Conservation (phyloP, 1,140 invertebrate species). For the Ceratosolen solmsi region DNA sequence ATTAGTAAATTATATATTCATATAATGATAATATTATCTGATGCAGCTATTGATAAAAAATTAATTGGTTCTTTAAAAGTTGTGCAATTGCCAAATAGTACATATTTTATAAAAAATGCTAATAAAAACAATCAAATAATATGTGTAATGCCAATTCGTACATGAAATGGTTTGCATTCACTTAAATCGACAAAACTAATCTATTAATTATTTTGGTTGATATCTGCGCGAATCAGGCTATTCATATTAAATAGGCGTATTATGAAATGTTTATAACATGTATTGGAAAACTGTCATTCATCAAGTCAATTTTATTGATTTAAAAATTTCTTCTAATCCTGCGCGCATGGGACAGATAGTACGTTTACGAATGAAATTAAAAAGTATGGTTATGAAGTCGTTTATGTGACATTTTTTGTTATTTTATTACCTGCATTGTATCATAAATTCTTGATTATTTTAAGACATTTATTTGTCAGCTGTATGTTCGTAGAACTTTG, state of each 20-base stretch:
- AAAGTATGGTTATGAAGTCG: background rate
- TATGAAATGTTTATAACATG: background rate
- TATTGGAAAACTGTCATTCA: background rate
- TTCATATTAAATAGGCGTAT: background rate
- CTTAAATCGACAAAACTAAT: too few relatives aligned
- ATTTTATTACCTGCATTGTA: background rate
- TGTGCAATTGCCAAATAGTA: too few relatives aligned
- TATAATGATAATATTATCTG: too few relatives aligned
- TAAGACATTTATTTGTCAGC: background rate
- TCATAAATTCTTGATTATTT: background rate
- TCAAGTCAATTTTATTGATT: background rate
- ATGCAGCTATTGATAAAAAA: too few relatives aligned
- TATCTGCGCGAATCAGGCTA: background rate
- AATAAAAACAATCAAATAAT: too few relatives aligned
- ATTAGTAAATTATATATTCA: too few relatives aligned
- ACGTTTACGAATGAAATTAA: background rate
- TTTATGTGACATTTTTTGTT: background rate
- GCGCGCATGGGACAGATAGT: too few relatives aligned
- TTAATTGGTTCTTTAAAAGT: too few relatives aligned
- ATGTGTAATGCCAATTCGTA: too few relatives aligned
- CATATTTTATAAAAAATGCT: too few relatives aligned
- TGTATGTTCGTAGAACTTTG: background rate
- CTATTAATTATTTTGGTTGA: background rate
- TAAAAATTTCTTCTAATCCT: background rate
- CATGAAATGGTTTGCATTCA: too few relatives aligned